phyloP scores from a whole-genome alignment of 92 coral and sea anemone genomes.

The Chrysogorgia sp. region DNA sequence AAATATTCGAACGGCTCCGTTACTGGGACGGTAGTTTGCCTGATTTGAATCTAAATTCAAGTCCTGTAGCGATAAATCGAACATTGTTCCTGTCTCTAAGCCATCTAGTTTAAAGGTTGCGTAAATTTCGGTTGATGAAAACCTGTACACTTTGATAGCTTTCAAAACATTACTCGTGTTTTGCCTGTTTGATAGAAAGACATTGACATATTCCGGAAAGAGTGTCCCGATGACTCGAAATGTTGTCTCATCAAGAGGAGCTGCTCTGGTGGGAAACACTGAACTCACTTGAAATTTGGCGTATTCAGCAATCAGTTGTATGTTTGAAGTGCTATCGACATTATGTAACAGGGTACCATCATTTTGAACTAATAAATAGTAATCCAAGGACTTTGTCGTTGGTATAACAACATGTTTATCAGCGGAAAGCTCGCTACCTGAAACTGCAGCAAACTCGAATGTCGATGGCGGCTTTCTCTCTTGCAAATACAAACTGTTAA shows the following conservation, averaged over 20 bases:
- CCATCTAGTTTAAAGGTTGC: conserved; percentile 60
- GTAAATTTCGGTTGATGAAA: conserved; percentile 68
- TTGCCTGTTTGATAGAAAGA: conserved; percentile 29
- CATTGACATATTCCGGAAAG: conserved; percentile 60
- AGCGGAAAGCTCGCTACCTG: conserved; percentile 67
- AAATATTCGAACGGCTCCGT: conserved; percentile 32
- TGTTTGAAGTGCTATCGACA: conserved; percentile 26
- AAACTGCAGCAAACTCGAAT: conserved; percentile 57
- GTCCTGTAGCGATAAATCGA: conserved; percentile 53
- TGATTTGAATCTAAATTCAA: neutral
- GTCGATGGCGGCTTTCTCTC: conserved; percentile 72
- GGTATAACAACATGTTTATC: conserved; percentile 66
- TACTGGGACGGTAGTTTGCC: neutral
- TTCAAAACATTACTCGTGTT: conserved; percentile 13
- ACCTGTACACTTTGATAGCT: conserved; percentile 61
- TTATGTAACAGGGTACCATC: neutral
- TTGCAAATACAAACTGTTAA: conserved; percentile 64
- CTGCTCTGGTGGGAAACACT: conserved; percentile 58
- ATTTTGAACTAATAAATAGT: conserved; percentile 62
- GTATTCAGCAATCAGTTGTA: conserved; percentile 58
- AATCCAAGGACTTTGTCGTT: conserved; percentile 56
- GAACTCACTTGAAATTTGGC: conserved; percentile 75
- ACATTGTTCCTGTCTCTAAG: conserved; percentile 50
- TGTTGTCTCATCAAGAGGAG: conserved; percentile 73
- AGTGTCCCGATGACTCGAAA: conserved; percentile 71